Conservation (phyloP, 2,797 vertebrate species). For the Acridotheres tristis region DNA sequence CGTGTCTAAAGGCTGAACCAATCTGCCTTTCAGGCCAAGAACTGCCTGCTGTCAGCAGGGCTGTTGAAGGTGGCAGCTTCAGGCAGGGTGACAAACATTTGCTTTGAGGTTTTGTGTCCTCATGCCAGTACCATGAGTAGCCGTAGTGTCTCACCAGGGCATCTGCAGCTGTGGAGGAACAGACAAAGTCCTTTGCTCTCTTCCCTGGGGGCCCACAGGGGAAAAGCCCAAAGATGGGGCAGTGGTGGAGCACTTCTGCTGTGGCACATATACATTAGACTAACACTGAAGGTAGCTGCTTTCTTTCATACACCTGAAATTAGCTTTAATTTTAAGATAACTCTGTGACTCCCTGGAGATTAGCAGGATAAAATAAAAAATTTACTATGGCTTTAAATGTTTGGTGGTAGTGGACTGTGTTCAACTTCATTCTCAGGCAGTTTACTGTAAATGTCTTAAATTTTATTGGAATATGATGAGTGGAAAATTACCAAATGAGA, state of each 20-base stretch:
- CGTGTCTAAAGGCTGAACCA: neutral
- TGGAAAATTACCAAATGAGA: neutral
- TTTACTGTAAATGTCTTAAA: neutral
- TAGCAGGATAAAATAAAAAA: neutral
- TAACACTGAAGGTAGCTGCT: neutral
- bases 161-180: neutral
- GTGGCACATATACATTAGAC: neutral
- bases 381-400: neutral
- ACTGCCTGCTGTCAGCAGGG: neutral
- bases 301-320: neutral
- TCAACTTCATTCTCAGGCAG: neutral
- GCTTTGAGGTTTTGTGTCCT: neutral
- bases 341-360: neutral
- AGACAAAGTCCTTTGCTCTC: neutral
- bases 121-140: neutral
- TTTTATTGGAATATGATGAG: neutral
- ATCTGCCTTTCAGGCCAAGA: neutral
- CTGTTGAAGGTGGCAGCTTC: neutral
- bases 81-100: neutral
- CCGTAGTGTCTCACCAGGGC: neutral
- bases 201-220: neutral
- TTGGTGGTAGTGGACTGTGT: no score
- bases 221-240: fast-evolving
- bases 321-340: neutral
- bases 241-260: neutral